Conservation (phyloP, 2,888 invertebrate genomes). For the Tinea trinotella region DNA sequence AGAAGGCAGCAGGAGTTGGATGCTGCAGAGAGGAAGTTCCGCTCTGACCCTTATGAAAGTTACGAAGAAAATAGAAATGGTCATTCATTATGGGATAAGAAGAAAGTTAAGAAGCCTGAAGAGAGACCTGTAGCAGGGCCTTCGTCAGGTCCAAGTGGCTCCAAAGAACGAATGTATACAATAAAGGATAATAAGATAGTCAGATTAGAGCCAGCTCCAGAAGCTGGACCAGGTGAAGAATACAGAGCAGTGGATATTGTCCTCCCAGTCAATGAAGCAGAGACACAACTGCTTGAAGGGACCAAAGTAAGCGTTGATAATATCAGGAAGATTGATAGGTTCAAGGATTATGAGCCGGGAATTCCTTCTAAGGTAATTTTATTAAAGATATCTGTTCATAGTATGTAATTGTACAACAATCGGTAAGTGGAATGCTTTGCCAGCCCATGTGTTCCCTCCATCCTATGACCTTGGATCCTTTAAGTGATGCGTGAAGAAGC, state of each 20-base stretch:
- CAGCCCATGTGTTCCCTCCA: no score
- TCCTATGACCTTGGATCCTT: no score
- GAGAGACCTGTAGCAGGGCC: background rate
- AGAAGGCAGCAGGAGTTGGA: constrained; percentile 48
- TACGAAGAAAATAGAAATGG: background rate
- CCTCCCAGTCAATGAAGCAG: constrained; percentile 45
- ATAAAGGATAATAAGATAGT: constrained; percentile 65
- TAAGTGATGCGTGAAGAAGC: background rate
- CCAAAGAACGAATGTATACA: constrained; percentile 60
- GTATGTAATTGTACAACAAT: background rate
- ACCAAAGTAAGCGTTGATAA: constrained; percentile 65
- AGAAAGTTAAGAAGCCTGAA: background rate
- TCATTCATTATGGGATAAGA: constrained; percentile 53
- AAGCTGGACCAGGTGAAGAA: constrained; percentile 26
- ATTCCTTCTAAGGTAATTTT: constrained; percentile 58
- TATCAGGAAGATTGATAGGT: constrained; percentile 65
- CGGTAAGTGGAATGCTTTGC: no score
- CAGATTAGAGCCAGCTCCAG: constrained; percentile 40
- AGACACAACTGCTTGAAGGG: constrained; percentile 51
- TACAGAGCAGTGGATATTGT: constrained; percentile 49
- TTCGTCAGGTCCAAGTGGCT: constrained; percentile 26
- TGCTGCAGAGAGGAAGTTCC: constrained; percentile 33
- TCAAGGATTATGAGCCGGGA: constrained; percentile 67
- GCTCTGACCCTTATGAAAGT: background rate
- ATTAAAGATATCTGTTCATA: background rate